Percentiles rank a stretch among this genome's conserved stretches.
Conservation (phyloP, 1,140 invertebrate genomes). For the Drosophila tsacasi region DNA sequence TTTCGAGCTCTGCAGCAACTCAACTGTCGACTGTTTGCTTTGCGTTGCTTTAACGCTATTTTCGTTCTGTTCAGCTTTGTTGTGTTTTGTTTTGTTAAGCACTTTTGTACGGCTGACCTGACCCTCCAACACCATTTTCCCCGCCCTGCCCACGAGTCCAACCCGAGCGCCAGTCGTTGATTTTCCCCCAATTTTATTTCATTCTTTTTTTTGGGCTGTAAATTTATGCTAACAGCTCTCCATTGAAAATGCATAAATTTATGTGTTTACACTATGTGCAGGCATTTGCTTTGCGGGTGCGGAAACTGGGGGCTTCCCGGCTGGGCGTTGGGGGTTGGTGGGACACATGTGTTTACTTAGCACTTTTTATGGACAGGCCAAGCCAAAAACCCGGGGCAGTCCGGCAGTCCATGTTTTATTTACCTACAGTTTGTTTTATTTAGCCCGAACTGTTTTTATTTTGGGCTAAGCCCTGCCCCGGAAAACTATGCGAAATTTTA, state of each 20-base stretch:
- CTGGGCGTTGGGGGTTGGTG: not conserved
- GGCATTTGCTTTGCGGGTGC: conserved; percentile 67
- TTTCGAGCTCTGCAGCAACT: conserved; percentile 49
- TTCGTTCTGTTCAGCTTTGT: conserved; percentile 59
- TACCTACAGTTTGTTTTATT: conserved; percentile 67
- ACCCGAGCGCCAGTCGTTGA: conserved; percentile 19
- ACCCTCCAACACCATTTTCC: conserved; percentile 25
- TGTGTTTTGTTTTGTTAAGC: conserved; percentile 59
- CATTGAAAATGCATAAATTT: conserved; percentile 84
- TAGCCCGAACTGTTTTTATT: conserved; percentile 44
- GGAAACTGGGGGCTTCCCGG: conserved; percentile 7
- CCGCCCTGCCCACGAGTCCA: not conserved
- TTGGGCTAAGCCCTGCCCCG: conserved; percentile 27
- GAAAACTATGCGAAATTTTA: conserved; percentile 75
- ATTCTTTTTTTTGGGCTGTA: conserved; percentile 65
- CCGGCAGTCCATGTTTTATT: conserved; percentile 66
- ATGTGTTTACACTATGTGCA: conserved; percentile 84
- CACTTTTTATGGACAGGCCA: conserved; percentile 75
- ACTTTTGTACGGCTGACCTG: conserved; percentile 63
- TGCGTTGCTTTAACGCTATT: conserved; percentile 82
- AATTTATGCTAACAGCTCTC: conserved; percentile 84
- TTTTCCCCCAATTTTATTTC: conserved; percentile 34
- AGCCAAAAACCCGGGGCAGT: conserved; percentile 27
- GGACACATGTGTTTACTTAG: conserved; percentile 81
- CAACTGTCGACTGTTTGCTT: conserved; percentile 78